Conservation (phyloP, 2,113 vertebrate species). For the Rutilus rutilus region DNA sequence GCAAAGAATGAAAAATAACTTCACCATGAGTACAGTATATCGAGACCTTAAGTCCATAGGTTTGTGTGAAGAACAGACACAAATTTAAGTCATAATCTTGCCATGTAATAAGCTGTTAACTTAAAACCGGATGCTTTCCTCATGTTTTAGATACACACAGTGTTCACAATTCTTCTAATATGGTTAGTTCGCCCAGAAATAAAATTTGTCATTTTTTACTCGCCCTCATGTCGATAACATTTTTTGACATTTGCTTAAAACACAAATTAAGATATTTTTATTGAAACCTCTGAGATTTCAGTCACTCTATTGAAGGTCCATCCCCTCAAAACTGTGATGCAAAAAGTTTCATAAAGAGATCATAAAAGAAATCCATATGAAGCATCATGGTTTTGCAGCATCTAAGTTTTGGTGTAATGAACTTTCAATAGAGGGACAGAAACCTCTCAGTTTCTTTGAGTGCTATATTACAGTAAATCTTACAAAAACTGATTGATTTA, state of each 20-base stretch:
- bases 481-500: background rate
- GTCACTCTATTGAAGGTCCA: no score
- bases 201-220: no score
- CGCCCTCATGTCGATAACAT: no score
- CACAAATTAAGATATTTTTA: no score
- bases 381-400: background rate
- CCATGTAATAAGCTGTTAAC: background rate
- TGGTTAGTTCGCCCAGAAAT: no score
- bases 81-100: background rate
- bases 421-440: background rate
- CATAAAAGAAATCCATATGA: no score
- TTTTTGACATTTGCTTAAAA: no score
- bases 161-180: no score
- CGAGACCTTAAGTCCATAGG: background rate
- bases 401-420: background rate
- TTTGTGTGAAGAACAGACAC: background rate
- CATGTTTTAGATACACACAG: no score
- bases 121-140: background rate
- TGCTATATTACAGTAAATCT: background rate
- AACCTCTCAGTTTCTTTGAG: background rate
- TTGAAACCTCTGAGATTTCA: no score
- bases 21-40: background rate
- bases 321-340: no score
- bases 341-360: no score
- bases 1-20: background rate